Evolutionary conservation across 2,797 vertebrate genomes (phyloP).

Genomic region (Sus cebifrons): DNA sequence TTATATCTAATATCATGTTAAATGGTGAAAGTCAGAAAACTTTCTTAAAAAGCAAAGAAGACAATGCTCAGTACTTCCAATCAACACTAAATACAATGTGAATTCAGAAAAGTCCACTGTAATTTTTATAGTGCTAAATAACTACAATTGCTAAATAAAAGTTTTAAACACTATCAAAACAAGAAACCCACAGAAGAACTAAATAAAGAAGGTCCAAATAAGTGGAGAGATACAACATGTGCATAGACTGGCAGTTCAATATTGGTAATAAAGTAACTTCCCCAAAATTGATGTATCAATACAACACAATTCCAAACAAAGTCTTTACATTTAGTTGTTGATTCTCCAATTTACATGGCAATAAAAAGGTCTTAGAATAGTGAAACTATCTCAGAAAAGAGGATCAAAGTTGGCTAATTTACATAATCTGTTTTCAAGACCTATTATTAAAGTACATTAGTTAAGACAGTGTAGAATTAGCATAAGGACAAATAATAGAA

Average conservation of each 20-base stretch:
- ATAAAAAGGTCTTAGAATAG: not conserved
- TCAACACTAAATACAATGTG: not conserved
- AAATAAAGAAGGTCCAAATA: not conserved
- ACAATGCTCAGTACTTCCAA: not conserved
- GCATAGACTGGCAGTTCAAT: not conserved
- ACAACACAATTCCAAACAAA: not conserved
- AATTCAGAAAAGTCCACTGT: not conserved
- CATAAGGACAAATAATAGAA: not conserved
- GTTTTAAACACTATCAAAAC: not conserved
- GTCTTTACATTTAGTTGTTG: not conserved
- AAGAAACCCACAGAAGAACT: not conserved
- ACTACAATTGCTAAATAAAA: not conserved
- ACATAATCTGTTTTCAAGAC: constrained; percentile 1
- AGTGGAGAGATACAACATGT: not conserved
- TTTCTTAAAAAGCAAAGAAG: not conserved
- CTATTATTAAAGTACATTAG: constrained; percentile 12
- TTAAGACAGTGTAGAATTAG: not conserved
- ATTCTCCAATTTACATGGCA: constrained; percentile 1
- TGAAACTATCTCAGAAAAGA: not conserved
- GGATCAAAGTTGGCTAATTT: not conserved
- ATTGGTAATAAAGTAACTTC: not conserved
- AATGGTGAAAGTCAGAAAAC: not conserved
- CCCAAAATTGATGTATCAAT: not conserved
- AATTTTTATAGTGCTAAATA: not conserved
- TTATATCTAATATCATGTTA: not conserved